Conservation (phyloP, 2,797 vertebrate species). For the Setipinna tenuifilis region DNA sequence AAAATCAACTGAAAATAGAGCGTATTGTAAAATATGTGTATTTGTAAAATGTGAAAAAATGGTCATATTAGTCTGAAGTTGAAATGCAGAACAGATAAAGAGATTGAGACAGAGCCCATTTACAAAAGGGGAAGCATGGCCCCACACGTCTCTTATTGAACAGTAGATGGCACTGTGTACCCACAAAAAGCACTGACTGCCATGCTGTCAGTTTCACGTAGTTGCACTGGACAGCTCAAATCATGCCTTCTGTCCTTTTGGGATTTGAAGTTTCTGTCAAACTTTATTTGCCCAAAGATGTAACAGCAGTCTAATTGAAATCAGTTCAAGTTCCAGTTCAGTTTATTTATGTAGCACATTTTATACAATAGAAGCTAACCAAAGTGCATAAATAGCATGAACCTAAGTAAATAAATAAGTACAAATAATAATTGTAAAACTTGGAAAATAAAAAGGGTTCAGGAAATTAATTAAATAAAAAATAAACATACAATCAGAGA, state of each 20-base stretch:
- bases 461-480: too few species aligned
- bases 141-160: neutral
- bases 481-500: too few species aligned
- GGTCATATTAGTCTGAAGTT: neutral
- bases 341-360: too few species aligned
- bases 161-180: conserved; percentile 57
- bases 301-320: neutral
- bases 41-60: neutral
- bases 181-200: conserved; percentile 30
- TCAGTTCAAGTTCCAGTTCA: too few species aligned
- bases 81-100: neutral
- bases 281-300: neutral
- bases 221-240: neutral
- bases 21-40: too few species aligned
- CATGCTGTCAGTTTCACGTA: neutral
- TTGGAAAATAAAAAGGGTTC: too few species aligned
- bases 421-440: too few species aligned
- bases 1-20: too few species aligned
- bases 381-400: too few species aligned
- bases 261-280: conserved; percentile 11
- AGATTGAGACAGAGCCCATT: neutral
- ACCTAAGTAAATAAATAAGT: too few species aligned
- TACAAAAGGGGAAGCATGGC: neutral
- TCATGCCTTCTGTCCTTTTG: neutral
- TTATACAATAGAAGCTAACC: too few species aligned